Percentiles rank a stretch among this genome's conserved stretches.
These are phyloP conservation scores for Alectura lathami DNA, from an alignment of 2,113 vertebrate species.

Conservation along the genomic window DNA sequence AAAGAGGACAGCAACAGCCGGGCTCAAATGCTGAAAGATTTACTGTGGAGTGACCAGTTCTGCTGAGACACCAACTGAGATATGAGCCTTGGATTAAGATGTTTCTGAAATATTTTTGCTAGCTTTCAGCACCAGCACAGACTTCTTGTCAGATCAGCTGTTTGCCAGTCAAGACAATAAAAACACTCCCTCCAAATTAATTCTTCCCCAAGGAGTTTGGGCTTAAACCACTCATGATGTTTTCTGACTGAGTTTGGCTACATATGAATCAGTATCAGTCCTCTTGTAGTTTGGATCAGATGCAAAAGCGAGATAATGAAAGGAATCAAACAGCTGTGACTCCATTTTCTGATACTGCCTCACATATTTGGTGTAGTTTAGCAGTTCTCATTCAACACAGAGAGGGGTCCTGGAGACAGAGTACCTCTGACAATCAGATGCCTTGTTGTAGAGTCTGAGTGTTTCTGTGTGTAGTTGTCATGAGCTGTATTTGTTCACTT, in stretches of 20 bases:
- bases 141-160: slow-evolving; percentile 17
- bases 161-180: background rate
- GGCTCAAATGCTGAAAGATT: slow-evolving; percentile 35
- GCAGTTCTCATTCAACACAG: background rate
- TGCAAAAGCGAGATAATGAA: background rate
- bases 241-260: background rate
- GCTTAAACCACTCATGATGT: background rate
- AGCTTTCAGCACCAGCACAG: slow-evolving; percentile 16
- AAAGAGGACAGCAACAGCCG: slow-evolving; percentile 14
- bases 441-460: background rate
- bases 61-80: slow-evolving; percentile 20
- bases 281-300: background rate
- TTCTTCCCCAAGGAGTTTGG: background rate
- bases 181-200: background rate
- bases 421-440: background rate
- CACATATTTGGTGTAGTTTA: background rate
- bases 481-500: background rate
- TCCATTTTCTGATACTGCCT: background rate
- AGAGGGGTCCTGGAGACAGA: background rate
- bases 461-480: slow-evolving; percentile 15
- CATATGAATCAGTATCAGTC: background rate
- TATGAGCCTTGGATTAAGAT: slow-evolving; percentile 1
- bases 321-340: background rate
- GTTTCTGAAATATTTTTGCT: background rate
- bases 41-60: background rate